Base-by-base conservation (phyloP, 2,113 vertebrate species). In the Ophiodon elongatus region DNA sequence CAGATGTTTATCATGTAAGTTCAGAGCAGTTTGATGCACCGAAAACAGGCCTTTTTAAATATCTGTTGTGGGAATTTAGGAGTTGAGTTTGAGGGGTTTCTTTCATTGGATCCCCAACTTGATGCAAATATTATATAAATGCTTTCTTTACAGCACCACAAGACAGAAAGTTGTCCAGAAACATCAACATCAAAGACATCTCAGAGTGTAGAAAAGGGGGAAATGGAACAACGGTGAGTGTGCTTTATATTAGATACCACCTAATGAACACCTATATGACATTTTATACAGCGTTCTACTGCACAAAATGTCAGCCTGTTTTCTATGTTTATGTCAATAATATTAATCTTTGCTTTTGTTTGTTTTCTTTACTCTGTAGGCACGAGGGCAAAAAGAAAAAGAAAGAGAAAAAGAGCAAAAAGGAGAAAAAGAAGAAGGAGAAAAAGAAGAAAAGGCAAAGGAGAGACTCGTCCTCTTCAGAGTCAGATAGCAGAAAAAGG, bases 401-500 rank as follows among this genome's bases (percentile, higher is more conserved):
- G 87, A 97, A 94, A 67, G 96, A 96, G 71, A 96, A 97, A 50
- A 96, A 97, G 37, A 94, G 91, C 84, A 95, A 96, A 69, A 97
- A 97, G 29, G 95, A 96, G 66, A 96, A 96, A 21, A 97, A 95
- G 83, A 95, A 97, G 88, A 97, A 97, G 14, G 95, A 96, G 29
- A 97, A 97, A 60, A 96, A 96, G 59, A 96, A 96, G 54, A 96
- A 96, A 39, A 91, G 93, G 13, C 91, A 92, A 71, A 96, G 91
- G 83, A 94, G 65, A 75, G 95, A 91, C 6, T 87, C 91, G 0
- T 89, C 93, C 0, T 95, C 93, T 0, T 85, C 90, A 0, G 91
- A 96, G 5, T 93, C 95, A 0, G 89, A 95, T 0, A 29, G 74
- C 9, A 86, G 91, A 19, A 95, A 95, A 86, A 96, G 96, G 96